phyloP scores from a whole-genome alignment of 2,888 invertebrate species.

The Vanessa cardui region DNA sequence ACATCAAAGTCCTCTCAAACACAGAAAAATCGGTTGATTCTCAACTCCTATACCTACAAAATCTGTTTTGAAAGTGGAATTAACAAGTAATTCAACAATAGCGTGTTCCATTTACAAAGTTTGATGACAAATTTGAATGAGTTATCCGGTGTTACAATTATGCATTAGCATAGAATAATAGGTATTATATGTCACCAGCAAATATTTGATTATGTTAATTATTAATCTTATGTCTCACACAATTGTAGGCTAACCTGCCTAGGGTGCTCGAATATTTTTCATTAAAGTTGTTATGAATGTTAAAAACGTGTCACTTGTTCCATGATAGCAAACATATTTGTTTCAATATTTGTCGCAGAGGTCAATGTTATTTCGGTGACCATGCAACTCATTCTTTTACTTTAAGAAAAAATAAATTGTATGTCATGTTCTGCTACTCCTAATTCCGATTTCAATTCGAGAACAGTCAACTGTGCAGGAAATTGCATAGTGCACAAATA shows the following conservation, averaged over 20 bases:
- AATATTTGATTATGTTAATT: background rate
- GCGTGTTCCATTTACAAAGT: constrained; percentile 6
- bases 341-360: no score
- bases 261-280: background rate
- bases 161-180: constrained; percentile 7
- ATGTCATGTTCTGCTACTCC: no score
- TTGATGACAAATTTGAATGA: constrained; percentile 11
- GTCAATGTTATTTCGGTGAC: no score
- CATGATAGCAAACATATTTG: no score
- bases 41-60: constrained; percentile 9
- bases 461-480: no score
- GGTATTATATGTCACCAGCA: background rate
- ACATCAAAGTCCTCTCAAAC: no score
- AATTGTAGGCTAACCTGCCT: background rate
- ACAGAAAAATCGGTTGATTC: constrained; percentile 37
- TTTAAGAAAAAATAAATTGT: no score
- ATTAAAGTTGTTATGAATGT: background rate
- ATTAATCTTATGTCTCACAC: background rate
- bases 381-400: no score
- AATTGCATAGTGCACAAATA: no score
- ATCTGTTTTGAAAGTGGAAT: constrained; percentile 5
- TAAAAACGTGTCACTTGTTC: no score
- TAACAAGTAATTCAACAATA: constrained; percentile 3
- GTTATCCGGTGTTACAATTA: constrained; percentile 9
- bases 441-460: no score